Percentiles rank a stretch among this genome's conserved stretches.
phyloP scores from a whole-genome alignment of 2,113 vertebrate species.

The Lycocorax pyrrhopterus region DNA sequence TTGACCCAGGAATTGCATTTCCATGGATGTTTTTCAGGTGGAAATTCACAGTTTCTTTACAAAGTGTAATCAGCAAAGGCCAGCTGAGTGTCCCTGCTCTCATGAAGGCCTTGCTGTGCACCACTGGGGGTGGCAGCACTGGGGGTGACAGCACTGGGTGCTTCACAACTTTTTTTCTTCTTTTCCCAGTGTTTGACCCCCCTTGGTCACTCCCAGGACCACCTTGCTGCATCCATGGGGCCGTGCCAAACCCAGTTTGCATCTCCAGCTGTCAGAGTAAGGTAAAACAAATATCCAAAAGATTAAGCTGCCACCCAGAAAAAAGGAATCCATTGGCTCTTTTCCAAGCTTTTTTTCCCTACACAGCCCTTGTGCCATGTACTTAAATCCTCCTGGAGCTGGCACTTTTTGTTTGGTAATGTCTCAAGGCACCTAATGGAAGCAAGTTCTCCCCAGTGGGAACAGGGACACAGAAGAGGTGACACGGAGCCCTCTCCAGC shows the following conservation, averaged over 20 bases:
- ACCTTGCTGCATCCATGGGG: neutral
- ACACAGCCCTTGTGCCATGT: neutral
- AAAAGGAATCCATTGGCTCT: neutral
- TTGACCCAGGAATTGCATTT: neutral
- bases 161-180: neutral
- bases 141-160: neutral
- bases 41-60: neutral
- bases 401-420: neutral
- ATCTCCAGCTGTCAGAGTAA: neutral
- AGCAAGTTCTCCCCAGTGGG: neutral
- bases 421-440: neutral
- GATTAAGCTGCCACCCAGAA: neutral
- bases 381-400: neutral
- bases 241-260: neutral
- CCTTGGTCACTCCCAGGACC: neutral
- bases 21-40: neutral
- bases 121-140: neutral
- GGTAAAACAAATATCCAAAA: neutral
- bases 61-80: neutral
- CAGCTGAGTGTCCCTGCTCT: neutral
- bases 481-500: fast-evolving
- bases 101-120: neutral
- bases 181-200: neutral
- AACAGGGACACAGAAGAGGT: fast-evolving
- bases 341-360: neutral